Conservation (phyloP, 2,113 vertebrate species). For the Sapayoa aenigma region DNA sequence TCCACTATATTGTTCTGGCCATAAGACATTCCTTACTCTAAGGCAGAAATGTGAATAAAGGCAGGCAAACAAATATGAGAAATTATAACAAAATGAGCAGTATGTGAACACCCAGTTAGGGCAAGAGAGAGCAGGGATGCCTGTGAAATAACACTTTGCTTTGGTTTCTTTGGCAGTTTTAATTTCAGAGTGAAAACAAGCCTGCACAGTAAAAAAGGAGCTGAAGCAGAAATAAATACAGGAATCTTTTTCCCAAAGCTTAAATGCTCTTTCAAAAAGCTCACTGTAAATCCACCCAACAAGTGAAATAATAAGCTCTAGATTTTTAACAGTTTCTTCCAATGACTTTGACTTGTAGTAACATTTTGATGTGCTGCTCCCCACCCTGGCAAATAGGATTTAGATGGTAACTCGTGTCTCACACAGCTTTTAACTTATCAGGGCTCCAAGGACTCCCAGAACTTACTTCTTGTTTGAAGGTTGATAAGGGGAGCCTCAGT, state of each 20-base stretch:
- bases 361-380: background rate
- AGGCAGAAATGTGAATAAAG: background rate
- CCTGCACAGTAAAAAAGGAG: background rate
- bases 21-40: background rate
- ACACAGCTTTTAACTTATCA: background rate
- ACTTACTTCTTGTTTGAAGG: slow-evolving; percentile 81
- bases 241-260: background rate
- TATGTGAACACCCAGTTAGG: background rate
- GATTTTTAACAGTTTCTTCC: background rate
- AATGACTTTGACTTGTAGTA: background rate
- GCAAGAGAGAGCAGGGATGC: background rate
- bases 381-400: background rate
- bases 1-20: background rate
- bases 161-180: background rate
- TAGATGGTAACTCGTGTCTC: background rate
- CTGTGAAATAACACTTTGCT: background rate
- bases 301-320: background rate
- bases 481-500: slow-evolving; percentile 74
- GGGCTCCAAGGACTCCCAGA: background rate
- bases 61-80: background rate
- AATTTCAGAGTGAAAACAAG: background rate
- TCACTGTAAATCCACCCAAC: background rate
- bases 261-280: background rate
- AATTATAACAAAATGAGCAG: background rate
- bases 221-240: background rate